phyloP scores from a whole-genome alignment of 1,140 invertebrate species.

The Chymomyza costata region DNA sequence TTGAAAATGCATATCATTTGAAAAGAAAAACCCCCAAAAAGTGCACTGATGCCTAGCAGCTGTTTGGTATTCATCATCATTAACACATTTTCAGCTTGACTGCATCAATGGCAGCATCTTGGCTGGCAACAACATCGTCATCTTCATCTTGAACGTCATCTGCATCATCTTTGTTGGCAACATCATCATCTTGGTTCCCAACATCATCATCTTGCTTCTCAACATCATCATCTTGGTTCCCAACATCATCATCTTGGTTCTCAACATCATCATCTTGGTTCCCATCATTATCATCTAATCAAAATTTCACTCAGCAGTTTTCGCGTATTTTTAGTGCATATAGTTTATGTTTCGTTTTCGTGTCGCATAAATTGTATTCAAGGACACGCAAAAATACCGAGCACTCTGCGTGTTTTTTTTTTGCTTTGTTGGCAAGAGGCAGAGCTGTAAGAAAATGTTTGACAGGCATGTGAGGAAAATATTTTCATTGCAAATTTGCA shows the following conservation, averaged over 20 bases:
- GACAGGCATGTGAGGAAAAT: no score
- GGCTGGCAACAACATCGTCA: conserved; percentile 9
- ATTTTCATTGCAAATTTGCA: conserved; percentile 12
- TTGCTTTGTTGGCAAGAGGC: conserved; percentile 3
- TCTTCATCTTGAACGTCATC: conserved; percentile 32
- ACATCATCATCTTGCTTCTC: conserved; percentile 1
- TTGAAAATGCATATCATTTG: conserved; percentile 49
- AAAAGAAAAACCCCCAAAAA: conserved; percentile 10
- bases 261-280: background rate
- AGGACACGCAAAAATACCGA: conserved; percentile 39
- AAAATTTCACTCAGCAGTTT: background rate
- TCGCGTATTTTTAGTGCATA: background rate
- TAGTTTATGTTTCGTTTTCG: conserved; percentile 9
- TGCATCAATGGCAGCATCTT: conserved; percentile 35
- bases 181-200: background rate
- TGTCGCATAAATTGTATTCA: conserved; percentile 26
- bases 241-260: conserved; percentile 2
- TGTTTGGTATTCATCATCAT: conserved; percentile 63
- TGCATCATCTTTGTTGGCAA: conserved; percentile 5
- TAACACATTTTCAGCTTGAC: conserved; percentile 67
- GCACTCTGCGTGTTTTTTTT: conserved; percentile 29
- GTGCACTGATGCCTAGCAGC: no score
- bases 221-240: background rate
- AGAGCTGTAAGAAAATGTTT: no score
- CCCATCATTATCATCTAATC: background rate